These are phyloP conservation scores for Oikopleura albicans DNA, from an alignment of 23 tunicate species.

Conservation along the genomic window DNA sequence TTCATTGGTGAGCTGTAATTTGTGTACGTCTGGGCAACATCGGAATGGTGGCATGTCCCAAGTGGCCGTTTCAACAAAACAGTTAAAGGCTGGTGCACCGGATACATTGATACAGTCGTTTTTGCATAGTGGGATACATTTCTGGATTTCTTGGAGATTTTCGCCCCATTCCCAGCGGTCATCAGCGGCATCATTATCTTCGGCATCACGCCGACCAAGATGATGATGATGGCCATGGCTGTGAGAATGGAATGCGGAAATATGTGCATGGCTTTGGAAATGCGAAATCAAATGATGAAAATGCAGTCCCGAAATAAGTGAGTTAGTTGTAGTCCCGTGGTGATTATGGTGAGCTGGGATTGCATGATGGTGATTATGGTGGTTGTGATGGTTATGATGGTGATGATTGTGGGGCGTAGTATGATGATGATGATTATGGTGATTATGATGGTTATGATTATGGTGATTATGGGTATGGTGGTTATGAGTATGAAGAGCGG, in stretches of 20 bases:
- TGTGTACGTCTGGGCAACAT: neutral
- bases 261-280: too few relatives aligned
- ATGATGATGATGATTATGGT: neutral
- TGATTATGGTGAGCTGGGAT: neutral
- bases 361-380: neutral
- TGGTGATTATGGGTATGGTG: neutral
- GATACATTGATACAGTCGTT: neutral
- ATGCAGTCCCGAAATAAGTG: too few relatives aligned
- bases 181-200: neutral
- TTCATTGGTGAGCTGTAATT: neutral
- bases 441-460: neutral
- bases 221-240: neutral
- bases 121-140: neutral
- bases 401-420: neutral
- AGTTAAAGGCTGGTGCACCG: neutral
- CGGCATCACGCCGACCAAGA: neutral
- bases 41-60: neutral
- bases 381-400: neutral
- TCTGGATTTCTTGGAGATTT: neutral
- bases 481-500: neutral
- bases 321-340: too few relatives aligned
- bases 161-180: neutral
- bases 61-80: conserved; percentile 15
- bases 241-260: too few relatives aligned
- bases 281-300: too few relatives aligned